Percentiles rank a stretch among this genome's conserved stretches.
phyloP scores from a whole-genome alignment of 2,113 vertebrate genomes.

The Macrotus californicus region DNA sequence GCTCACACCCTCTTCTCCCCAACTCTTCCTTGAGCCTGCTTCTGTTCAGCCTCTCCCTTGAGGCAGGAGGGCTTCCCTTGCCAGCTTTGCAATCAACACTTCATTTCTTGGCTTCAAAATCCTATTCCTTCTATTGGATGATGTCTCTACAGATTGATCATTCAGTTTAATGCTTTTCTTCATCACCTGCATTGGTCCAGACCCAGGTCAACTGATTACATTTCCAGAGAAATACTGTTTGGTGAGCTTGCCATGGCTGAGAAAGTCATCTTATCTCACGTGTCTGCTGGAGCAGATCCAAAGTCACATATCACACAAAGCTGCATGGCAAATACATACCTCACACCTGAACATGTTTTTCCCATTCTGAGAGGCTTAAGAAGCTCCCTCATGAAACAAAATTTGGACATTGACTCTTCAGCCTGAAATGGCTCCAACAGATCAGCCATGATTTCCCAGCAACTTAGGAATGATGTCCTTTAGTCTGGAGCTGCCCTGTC shows the following conservation, averaged over 20 bases:
- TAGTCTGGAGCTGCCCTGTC: background rate
- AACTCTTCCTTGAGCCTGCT: background rate
- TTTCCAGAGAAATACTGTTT: background rate
- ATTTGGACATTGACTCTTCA: constrained; percentile 26
- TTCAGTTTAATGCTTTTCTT: background rate
- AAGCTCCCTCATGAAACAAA: background rate
- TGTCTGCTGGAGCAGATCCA: constrained; percentile 22
- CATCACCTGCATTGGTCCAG: background rate
- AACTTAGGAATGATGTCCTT: background rate
- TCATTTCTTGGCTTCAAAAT: background rate
- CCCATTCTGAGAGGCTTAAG: constrained; percentile 34
- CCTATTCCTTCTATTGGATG: background rate
- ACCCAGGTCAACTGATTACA: background rate
- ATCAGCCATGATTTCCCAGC: constrained; percentile 43
- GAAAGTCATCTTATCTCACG: constrained; percentile 27
- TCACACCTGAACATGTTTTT: constrained; percentile 12
- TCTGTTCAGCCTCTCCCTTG: background rate
- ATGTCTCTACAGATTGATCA: background rate
- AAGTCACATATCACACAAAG: background rate
- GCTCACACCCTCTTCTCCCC: background rate
- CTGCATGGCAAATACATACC: background rate
- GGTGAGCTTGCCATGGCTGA: background rate
- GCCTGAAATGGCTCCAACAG: constrained; percentile 36
- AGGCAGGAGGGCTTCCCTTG: background rate
- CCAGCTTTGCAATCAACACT: background rate